Evolutionary conservation across 2,797 vertebrate species (phyloP).

Genomic region (Rhadinocentrus ornatus): DNA sequence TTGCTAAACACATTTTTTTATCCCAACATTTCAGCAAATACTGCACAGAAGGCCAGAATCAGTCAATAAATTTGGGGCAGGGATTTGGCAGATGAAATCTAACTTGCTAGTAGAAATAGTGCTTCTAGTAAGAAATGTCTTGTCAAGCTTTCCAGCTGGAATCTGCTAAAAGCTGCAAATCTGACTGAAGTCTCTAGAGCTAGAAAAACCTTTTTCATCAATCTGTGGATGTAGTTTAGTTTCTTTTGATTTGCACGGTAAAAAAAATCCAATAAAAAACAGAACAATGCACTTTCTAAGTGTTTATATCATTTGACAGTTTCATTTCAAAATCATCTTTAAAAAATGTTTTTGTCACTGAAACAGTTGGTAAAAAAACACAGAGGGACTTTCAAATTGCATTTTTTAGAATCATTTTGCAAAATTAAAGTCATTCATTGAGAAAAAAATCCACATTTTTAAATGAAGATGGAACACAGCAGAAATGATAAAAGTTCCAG

Average conservation of each 20-base stretch:
- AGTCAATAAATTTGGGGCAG: constrained; percentile 7
- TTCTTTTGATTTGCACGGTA: not conserved
- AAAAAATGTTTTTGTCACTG: too few relatives aligned
- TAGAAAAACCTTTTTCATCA: not conserved
- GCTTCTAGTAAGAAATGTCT: constrained; percentile 21
- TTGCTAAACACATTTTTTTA: not conserved
- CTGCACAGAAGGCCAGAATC: not conserved
- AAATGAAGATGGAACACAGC: too few relatives aligned
- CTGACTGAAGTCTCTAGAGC: not conserved
- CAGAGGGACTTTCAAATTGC: too few relatives aligned
- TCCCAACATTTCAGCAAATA: not conserved
- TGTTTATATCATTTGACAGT: not conserved
- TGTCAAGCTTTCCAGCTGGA: constrained; percentile 9
- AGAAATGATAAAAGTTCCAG: too few relatives aligned
- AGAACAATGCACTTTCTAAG: not conserved
- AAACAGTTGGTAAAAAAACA: too few relatives aligned
- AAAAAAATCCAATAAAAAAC: constrained; percentile 7
- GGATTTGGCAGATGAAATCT: not conserved
- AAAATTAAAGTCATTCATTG: too few relatives aligned
- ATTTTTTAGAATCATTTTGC: too few relatives aligned
- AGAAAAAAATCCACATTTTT: too few relatives aligned
- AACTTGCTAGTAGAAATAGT: not conserved
- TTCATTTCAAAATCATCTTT: constrained; percentile 22
- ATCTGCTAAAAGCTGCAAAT: not conserved
- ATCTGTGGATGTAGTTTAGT: not conserved